These are phyloP conservation scores for Ruditapes philippinarum DNA, from an alignment of 1,140 invertebrate genomes.

Conservation along the genomic window DNA sequence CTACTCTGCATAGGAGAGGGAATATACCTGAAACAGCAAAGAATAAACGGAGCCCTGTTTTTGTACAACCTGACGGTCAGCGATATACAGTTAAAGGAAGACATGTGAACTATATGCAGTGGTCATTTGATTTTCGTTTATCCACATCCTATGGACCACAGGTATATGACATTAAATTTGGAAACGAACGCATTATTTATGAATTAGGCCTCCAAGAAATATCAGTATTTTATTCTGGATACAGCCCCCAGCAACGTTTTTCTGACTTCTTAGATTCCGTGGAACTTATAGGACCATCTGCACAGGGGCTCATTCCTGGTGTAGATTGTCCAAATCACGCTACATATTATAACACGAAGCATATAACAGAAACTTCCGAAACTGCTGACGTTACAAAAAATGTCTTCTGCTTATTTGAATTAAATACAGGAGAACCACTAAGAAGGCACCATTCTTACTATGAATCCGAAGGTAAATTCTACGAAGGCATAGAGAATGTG, in stretches of 20 bases:
- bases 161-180: slow-evolving; percentile 80
- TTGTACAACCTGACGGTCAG: slow-evolving; percentile 70
- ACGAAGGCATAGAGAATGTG: slow-evolving; percentile 75
- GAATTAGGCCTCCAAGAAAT: slow-evolving; percentile 85
- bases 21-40: slow-evolving; percentile 37
- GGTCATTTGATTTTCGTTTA: slow-evolving; percentile 80
- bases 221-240: slow-evolving; percentile 81
- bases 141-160: slow-evolving; percentile 80
- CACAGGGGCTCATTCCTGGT: slow-evolving; percentile 79
- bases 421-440: slow-evolving; percentile 79
- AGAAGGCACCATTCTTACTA: slow-evolving; percentile 81
- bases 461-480: slow-evolving; percentile 77
- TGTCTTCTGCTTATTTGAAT: slow-evolving; percentile 84
- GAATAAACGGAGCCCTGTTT: slow-evolving; percentile 58
- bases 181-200: slow-evolving; percentile 81
- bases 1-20: slow-evolving; percentile 40
- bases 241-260: slow-evolving; percentile 77
- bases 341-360: slow-evolving; percentile 75
- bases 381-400: slow-evolving; percentile 76
- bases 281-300: slow-evolving; percentile 80
- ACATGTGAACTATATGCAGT: slow-evolving; percentile 77
- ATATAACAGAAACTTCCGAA: slow-evolving; percentile 77
- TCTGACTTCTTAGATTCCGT: slow-evolving; percentile 82
- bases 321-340: slow-evolving; percentile 84
- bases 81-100: slow-evolving; percentile 72